Evolutionary conservation across 2,797 vertebrate genomes (phyloP).

Genomic region (Thripadectes ignobilis): DNA sequence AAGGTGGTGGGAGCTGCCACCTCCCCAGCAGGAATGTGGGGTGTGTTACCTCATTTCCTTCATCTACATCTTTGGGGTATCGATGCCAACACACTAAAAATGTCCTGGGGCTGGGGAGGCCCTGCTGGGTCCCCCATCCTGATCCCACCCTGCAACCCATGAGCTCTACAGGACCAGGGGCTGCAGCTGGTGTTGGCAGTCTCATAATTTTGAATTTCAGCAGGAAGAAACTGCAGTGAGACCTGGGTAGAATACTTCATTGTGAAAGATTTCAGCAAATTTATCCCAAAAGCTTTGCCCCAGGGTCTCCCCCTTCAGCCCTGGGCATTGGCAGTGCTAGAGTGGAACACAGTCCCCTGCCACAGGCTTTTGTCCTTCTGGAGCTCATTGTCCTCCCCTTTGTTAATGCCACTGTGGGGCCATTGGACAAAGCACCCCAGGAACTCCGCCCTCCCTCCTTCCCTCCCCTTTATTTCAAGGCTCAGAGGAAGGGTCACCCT

Average conservation of each 20-base stretch:
- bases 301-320: neutral
- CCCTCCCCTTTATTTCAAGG: rapidly evolving
- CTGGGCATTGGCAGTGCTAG: rapidly evolving
- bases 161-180: neutral
- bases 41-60: neutral
- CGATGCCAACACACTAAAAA: rapidly evolving
- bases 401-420: no score
- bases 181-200: rapidly evolving
- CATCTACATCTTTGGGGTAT: neutral
- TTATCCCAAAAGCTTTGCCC: neutral
- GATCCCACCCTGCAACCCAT: neutral
- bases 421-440: rapidly evolving
- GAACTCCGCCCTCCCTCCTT: neutral
- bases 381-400: neutral
- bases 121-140: rapidly evolving
- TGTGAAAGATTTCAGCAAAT: neutral
- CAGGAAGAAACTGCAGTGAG: neutral
- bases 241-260: rapidly evolving
- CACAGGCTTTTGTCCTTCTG: neutral
- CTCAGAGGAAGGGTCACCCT: neutral
- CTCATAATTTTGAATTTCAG: neutral
- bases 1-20: rapidly evolving
- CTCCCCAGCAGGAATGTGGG: neutral
- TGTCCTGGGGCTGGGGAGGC: neutral
- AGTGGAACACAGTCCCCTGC: neutral